phyloP scores from a whole-genome alignment of 1,140 invertebrate species.

The Thrips palmi region DNA sequence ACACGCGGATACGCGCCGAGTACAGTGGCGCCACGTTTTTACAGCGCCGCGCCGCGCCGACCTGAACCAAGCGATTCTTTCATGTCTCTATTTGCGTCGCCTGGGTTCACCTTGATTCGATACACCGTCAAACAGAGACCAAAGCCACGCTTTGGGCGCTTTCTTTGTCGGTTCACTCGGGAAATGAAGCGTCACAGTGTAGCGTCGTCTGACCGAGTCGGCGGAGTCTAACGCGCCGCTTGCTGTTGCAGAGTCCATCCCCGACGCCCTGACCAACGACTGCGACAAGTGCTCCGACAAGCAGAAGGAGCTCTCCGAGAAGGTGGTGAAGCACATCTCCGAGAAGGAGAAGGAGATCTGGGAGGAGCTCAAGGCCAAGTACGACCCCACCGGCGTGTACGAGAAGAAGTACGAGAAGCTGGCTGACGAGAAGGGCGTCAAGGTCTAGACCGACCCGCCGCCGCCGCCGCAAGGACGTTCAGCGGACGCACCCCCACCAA shows the following conservation, averaged over 20 bases:
- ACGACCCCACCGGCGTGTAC: conserved; percentile 25
- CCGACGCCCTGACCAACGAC: conserved; percentile 24
- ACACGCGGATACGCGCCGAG: no score
- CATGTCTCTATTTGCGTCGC: not conserved
- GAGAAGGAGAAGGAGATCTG: conserved; percentile 21
- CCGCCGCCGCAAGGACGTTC: no score
- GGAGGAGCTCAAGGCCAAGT: conserved; percentile 25
- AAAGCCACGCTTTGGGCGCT: not conserved
- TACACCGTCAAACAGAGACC: not conserved
- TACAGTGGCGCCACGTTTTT: no score
- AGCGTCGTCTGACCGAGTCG: not conserved
- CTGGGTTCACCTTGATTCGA: not conserved
- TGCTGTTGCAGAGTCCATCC: conserved; percentile 24
- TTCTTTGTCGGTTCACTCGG: conserved; percentile 4
- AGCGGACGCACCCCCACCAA: no score
- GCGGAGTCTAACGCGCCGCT: no score
- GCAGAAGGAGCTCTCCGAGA: conserved; percentile 24
- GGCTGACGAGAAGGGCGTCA: no score
- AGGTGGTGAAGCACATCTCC: conserved; percentile 20
- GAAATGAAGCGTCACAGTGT: not conserved
- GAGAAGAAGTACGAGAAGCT: conserved; percentile 21
- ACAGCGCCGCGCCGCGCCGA: conserved; percentile 1
- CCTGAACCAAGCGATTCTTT: not conserved
- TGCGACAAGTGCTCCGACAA: conserved; percentile 28
- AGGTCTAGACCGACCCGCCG: no score